Conservation (phyloP, 2,113 vertebrate species). For the Charadrius vociferus region DNA sequence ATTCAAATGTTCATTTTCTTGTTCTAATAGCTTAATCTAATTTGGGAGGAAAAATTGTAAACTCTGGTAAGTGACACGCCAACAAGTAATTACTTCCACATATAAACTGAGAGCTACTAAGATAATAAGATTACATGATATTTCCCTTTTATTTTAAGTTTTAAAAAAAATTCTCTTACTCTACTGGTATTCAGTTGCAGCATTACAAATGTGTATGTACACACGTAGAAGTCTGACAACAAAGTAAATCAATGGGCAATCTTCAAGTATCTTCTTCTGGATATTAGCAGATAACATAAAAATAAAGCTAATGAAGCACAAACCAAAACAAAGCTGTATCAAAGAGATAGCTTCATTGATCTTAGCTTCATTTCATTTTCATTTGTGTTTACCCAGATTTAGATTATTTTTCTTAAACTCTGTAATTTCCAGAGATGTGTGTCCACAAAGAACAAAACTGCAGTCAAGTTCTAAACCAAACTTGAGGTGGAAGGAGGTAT, state of each 20-base stretch:
- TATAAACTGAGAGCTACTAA: not conserved
- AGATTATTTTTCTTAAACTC: not conserved
- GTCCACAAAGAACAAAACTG: not conserved
- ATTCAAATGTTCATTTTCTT: conserved; percentile 93
- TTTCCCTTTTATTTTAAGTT: not conserved
- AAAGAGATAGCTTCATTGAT: too few relatives aligned
- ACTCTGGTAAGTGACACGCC: not conserved
- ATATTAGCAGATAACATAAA: not conserved
- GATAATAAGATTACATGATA: not conserved
- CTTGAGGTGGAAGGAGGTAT: not conserved
- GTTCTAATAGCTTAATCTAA: conserved; percentile 92
- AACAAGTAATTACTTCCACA: not conserved
- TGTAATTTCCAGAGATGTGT: not conserved
- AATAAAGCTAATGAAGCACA: not conserved
- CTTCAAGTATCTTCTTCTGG: not conserved
- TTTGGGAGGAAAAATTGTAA: not conserved
- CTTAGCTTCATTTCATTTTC: not conserved
- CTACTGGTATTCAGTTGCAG: not conserved
- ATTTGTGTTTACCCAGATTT: not conserved
- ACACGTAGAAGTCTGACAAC: not conserved
- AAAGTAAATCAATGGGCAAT: not conserved
- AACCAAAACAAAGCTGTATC: not conserved
- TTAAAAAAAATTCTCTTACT: not conserved
- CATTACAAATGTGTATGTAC: not conserved
- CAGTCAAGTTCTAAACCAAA: not conserved